Evolutionary conservation across 1,140 invertebrate genomes (phyloP).

Genomic region (Pseudachorutes palmiensis): DNA sequence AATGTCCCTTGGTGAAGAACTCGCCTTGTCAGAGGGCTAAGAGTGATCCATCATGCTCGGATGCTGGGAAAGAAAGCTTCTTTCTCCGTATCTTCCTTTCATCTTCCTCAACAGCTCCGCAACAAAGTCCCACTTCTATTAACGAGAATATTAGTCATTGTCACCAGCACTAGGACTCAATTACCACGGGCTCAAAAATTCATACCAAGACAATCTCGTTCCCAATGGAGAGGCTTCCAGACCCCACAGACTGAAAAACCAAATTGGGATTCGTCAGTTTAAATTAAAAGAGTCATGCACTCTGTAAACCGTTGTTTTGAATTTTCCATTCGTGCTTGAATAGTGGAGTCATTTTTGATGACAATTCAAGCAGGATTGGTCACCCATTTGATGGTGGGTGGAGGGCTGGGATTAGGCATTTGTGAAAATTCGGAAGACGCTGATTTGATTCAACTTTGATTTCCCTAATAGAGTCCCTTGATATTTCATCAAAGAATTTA

Average conservation of each 20-base stretch:
- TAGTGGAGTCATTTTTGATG: no score
- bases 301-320: no score
- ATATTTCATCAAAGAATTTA: slow-evolving; percentile 13
- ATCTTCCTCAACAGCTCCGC: not conserved
- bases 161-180: not conserved
- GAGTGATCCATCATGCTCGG: not conserved
- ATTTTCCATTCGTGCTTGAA: no score
- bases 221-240: no score
- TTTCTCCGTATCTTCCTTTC: not conserved
- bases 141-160: slow-evolving; percentile 5
- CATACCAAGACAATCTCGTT: not conserved
- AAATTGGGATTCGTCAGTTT: no score
- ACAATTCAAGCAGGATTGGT: no score
- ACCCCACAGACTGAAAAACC: no score
- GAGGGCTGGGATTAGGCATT: no score
- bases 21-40: not conserved
- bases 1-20: slow-evolving; percentile 3
- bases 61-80: not conserved
- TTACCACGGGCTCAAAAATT: not conserved
- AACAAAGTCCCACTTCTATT: not conserved
- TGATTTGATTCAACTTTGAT: slow-evolving; percentile 14
- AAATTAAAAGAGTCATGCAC: no score
- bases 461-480: slow-evolving; percentile 13
- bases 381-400: no score
- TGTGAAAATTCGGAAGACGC: not conserved